These are phyloP conservation scores for Gymnobelideus leadbeateri DNA, from an alignment of 2,113 vertebrate genomes.

Conservation along the genomic window DNA sequence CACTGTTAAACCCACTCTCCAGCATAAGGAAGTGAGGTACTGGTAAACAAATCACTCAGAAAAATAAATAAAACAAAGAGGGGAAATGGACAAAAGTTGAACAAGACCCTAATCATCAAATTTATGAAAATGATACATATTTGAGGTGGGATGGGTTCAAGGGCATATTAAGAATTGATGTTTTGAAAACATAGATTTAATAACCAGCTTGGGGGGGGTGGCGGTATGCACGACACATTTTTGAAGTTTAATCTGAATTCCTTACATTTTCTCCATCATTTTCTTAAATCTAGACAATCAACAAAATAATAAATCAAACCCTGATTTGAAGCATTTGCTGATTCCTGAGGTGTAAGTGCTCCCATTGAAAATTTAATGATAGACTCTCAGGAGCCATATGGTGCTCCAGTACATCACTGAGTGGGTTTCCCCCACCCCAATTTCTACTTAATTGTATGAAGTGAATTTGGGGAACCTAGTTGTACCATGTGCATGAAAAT, in stretches of 20 bases:
- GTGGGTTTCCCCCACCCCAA: not conserved
- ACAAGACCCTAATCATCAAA: slow-evolving; percentile 35
- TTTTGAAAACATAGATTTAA: not conserved
- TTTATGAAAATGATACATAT: slow-evolving; percentile 50
- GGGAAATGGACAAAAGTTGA: slow-evolving; percentile 46
- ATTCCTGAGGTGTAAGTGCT: not conserved
- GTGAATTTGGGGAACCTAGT: slow-evolving; percentile 33
- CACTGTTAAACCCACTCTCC: slow-evolving; percentile 67
- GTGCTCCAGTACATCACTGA: not conserved
- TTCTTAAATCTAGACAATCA: not conserved
- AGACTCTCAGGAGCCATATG: not conserved
- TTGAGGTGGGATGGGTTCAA: slow-evolving; percentile 22
- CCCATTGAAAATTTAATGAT: not conserved
- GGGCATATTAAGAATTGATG: not conserved
- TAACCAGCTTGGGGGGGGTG: not conserved
- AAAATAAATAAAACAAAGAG: slow-evolving; percentile 58
- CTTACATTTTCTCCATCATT: not conserved
- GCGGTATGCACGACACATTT: not conserved
- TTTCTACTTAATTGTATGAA: not conserved
- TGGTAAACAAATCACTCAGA: slow-evolving; percentile 44
- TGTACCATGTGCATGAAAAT: slow-evolving; percentile 31
- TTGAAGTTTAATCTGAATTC: not conserved
- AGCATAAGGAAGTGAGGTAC: slow-evolving; percentile 1
- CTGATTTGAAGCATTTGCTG: not conserved
- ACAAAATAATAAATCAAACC: not conserved